These are phyloP conservation scores for Melinopterus prodromus DNA, from an alignment of 2,888 invertebrate genomes.

Conservation along the genomic window DNA sequence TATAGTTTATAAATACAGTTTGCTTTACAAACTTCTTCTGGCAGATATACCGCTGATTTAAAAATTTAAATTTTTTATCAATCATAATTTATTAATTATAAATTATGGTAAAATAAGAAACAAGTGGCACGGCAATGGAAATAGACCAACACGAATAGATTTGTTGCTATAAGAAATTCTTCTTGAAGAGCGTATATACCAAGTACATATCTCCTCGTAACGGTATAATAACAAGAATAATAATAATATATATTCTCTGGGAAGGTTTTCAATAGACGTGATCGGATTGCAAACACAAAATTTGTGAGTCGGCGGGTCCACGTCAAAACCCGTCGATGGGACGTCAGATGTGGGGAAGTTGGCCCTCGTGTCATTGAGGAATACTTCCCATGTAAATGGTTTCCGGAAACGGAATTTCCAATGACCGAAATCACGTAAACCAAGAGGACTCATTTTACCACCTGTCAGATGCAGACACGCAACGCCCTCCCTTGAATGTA, in stretches of 20 bases:
- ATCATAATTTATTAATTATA: too few relatives aligned
- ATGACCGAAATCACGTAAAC: conserved; percentile 19
- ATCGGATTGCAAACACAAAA: background rate
- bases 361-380: background rate
- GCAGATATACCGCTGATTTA: too few relatives aligned
- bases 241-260: background rate
- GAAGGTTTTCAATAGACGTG: background rate
- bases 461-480: conserved; percentile 21
- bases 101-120: too few relatives aligned
- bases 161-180: too few relatives aligned
- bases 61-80: too few relatives aligned
- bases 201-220: too few relatives aligned
- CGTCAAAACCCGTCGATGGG: background rate
- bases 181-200: too few relatives aligned
- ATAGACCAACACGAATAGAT: too few relatives aligned
- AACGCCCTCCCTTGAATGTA: background rate
- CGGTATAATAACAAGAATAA: background rate
- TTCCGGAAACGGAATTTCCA: conserved; percentile 23
- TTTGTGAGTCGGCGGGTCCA: background rate
- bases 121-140: too few relatives aligned
- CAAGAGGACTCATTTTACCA: conserved; percentile 17
- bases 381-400: conserved; percentile 25
- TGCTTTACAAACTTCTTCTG: too few relatives aligned
- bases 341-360: conserved; percentile 4
- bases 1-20: too few relatives aligned